These are phyloP conservation scores for Anthophora plumipes DNA, from an alignment of 2,888 invertebrate species.

Conservation along the genomic window DNA sequence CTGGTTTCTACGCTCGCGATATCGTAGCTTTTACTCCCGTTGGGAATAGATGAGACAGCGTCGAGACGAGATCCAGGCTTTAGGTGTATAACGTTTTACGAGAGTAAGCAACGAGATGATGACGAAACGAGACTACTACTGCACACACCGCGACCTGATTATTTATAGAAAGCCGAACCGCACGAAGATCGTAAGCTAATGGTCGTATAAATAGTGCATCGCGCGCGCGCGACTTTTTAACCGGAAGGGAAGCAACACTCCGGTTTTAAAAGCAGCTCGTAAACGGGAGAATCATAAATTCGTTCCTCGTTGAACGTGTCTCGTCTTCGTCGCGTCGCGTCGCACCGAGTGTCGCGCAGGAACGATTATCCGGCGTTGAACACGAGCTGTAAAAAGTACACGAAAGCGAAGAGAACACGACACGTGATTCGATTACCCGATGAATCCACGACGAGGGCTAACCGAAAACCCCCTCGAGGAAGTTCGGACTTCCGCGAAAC, in stretches of 20 bases:
- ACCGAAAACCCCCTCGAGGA: slow-evolving; percentile 64
- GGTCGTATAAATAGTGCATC: slow-evolving; percentile 71
- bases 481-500: slow-evolving; percentile 78
- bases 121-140: slow-evolving; percentile 63
- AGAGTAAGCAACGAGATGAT: slow-evolving; percentile 52
- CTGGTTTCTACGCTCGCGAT: slow-evolving; percentile 2
- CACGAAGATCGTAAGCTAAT: slow-evolving; percentile 68
- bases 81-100: slow-evolving; percentile 55
- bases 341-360: slow-evolving; percentile 38
- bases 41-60: slow-evolving; percentile 46
- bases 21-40: neutral
- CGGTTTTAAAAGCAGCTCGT: slow-evolving; percentile 63
- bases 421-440: slow-evolving; percentile 66
- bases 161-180: slow-evolving; percentile 66
- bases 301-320: slow-evolving; percentile 41
- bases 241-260: slow-evolving; percentile 67
- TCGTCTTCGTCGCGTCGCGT: neutral
- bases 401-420: slow-evolving; percentile 57
- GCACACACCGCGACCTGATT: slow-evolving; percentile 45
- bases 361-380: slow-evolving; percentile 58
- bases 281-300: slow-evolving; percentile 63
- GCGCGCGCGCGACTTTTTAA: slow-evolving; percentile 62
- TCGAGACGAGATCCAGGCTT: slow-evolving; percentile 66
- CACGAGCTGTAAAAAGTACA: slow-evolving; percentile 59
- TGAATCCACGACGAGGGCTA: slow-evolving; percentile 7